phyloP scores from a whole-genome alignment of 1,140 invertebrate genomes.

The Drosophila malerkotliana region DNA sequence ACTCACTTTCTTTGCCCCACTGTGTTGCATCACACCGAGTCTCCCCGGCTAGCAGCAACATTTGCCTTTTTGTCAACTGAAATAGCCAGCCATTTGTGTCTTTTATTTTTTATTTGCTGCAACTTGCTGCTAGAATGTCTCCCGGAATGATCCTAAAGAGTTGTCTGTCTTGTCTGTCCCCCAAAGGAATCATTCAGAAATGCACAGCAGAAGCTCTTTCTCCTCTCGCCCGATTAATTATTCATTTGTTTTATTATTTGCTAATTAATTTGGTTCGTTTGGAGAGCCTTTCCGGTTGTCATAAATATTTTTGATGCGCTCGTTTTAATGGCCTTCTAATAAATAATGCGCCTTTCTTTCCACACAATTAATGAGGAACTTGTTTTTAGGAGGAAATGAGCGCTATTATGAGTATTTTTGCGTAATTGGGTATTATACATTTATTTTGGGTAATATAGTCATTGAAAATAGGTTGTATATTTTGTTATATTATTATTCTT shows the following conservation, averaged over 20 bases:
- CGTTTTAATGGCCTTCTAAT: background rate
- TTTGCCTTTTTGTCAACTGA: slow-evolving; percentile 16
- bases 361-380: background rate
- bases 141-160: background rate
- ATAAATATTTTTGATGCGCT: background rate
- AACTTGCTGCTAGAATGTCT: slow-evolving; percentile 4
- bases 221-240: background rate
- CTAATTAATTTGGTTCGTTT: slow-evolving; percentile 8
- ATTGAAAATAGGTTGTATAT: no score
- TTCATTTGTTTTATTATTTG: slow-evolving; percentile 11
- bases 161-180: background rate
- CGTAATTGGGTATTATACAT: background rate
- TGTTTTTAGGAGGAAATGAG: slow-evolving; percentile 1
- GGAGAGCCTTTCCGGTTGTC: background rate
- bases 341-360: background rate
- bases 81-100: slow-evolving; percentile 2
- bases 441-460: no score
- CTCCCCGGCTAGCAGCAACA: background rate
- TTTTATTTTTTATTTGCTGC: background rate
- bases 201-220: background rate
- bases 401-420: background rate
- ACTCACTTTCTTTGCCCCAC: background rate
- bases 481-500: no score
- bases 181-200: background rate
- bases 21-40: background rate